A percentile compares a stretch with the other conserved stretches of the same genome.
These are phyloP conservation scores for Euschistus heros DNA, from an alignment of 1,140 invertebrate species.

Conservation along the genomic window DNA sequence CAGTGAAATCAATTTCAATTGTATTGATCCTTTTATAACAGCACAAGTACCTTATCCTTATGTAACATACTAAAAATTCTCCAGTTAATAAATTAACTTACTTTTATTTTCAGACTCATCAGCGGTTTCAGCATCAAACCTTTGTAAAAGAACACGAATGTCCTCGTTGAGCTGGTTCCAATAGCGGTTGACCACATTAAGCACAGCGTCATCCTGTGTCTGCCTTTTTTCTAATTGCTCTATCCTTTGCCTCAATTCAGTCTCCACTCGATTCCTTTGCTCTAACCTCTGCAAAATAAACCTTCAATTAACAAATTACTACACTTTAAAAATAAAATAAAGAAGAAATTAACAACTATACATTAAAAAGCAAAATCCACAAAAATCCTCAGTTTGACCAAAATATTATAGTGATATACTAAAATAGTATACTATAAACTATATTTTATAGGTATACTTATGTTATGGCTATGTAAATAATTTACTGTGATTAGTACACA, in stretches of 20 bases:
- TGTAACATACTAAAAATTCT: too few relatives aligned
- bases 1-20: too few relatives aligned
- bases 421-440: too few relatives aligned
- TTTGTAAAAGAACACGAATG: slow-evolving; percentile 81
- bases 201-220: slow-evolving; percentile 92
- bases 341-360: not conserved
- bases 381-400: too few relatives aligned
- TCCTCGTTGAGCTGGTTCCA: slow-evolving; percentile 98
- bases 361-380: slow-evolving; percentile 7
- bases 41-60: too few relatives aligned
- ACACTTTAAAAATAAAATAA: not conserved
- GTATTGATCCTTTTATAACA: too few relatives aligned
- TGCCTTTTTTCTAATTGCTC: slow-evolving; percentile 95
- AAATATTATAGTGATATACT: too few relatives aligned
- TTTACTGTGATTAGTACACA: too few relatives aligned
- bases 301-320: slow-evolving; percentile 12
- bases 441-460: too few relatives aligned
- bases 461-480: too few relatives aligned
- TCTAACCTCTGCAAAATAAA: slow-evolving; percentile 59
- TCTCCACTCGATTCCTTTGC: slow-evolving; percentile 77
- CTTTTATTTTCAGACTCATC: slow-evolving; percentile 92
- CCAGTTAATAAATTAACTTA: slow-evolving; percentile 36
- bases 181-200: slow-evolving; percentile 95
- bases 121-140: slow-evolving; percentile 94
- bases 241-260: slow-evolving; percentile 81